Evolutionary conservation across 2,888 invertebrate species (phyloP).

Genomic region (Zootermopsis nevadensis): DNA sequence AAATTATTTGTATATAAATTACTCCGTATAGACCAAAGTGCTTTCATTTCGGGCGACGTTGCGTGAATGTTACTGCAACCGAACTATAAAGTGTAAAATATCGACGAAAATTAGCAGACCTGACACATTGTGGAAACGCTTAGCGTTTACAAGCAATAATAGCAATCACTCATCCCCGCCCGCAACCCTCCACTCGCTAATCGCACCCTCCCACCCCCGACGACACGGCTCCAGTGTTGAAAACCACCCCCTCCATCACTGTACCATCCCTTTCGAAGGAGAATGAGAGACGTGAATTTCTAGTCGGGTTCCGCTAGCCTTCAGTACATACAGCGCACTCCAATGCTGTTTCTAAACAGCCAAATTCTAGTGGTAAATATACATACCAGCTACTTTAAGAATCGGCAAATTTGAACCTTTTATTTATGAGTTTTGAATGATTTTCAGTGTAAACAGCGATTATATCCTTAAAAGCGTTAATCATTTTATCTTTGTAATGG

Average conservation of each 20-base stretch:
- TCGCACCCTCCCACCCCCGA: slow-evolving; percentile 27
- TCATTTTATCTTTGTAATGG: no score
- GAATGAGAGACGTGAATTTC: neutral
- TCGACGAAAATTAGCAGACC: slow-evolving; percentile 37
- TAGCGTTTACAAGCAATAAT: slow-evolving; percentile 43
- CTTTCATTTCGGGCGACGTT: no score
- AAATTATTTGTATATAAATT: no score
- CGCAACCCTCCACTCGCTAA: slow-evolving; percentile 21
- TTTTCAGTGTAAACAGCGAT: no score
- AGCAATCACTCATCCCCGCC: slow-evolving; percentile 36
- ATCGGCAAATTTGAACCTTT: no score
- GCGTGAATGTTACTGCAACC: slow-evolving; percentile 24
- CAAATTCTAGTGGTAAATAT: no score
- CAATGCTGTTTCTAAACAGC: no score
- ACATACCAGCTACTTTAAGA: no score
- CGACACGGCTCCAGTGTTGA: slow-evolving; percentile 11
- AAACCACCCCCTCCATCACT: slow-evolving; percentile 10
- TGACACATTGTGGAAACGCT: slow-evolving; percentile 40
- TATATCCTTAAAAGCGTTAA: no score
- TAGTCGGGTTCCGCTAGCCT: neutral
- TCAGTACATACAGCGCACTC: neutral
- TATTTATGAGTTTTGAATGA: no score
- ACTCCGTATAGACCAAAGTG: no score
- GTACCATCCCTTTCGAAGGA: neutral
- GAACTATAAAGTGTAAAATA: slow-evolving; percentile 38